A percentile compares a stretch with the other conserved stretches of the same genome.
Evolutionary conservation across 1,140 invertebrate species (phyloP).

Genomic region (Drosophila quadrilineata): DNA sequence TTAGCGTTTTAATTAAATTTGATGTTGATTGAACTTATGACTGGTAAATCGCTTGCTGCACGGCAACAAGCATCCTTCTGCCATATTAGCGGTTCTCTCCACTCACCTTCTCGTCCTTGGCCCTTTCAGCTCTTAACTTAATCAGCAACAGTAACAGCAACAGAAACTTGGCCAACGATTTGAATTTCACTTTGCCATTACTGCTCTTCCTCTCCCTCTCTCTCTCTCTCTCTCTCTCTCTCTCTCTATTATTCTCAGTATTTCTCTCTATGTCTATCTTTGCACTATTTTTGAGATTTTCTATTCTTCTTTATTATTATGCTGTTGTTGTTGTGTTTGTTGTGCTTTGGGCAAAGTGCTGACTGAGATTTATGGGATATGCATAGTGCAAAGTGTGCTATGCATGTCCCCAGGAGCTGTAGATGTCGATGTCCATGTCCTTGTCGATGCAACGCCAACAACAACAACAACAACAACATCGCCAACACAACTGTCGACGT

Average conservation of each 20-base stretch:
- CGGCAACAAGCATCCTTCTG: constrained; percentile 1
- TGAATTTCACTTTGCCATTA: constrained; percentile 25
- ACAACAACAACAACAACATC: no score
- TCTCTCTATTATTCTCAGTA: no score
- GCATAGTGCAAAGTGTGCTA: constrained; percentile 34
- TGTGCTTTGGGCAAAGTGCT: constrained; percentile 22
- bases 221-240: no score
- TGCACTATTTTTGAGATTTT: constrained; percentile 27
- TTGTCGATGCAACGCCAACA: no score
- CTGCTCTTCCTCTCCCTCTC: no score
- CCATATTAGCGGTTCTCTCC: constrained; percentile 20
- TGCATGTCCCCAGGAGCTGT: constrained; percentile 15
- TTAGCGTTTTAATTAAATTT: constrained; percentile 79
- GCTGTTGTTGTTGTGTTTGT: background rate
- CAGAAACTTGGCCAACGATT: constrained; percentile 26
- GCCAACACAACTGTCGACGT: constrained; percentile 29
- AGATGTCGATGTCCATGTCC: constrained; percentile 17
- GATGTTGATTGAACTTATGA: constrained; percentile 78
- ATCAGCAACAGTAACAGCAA: constrained; percentile 32
- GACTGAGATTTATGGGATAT: constrained; percentile 45
- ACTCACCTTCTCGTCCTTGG: background rate
- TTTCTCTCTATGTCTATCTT: no score
- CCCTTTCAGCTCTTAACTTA: constrained; percentile 5
- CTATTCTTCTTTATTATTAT: background rate
- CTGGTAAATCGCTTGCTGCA: constrained; percentile 35